phyloP scores from a whole-genome alignment of 2,888 invertebrate species.

The Pollenia angustigena region DNA sequence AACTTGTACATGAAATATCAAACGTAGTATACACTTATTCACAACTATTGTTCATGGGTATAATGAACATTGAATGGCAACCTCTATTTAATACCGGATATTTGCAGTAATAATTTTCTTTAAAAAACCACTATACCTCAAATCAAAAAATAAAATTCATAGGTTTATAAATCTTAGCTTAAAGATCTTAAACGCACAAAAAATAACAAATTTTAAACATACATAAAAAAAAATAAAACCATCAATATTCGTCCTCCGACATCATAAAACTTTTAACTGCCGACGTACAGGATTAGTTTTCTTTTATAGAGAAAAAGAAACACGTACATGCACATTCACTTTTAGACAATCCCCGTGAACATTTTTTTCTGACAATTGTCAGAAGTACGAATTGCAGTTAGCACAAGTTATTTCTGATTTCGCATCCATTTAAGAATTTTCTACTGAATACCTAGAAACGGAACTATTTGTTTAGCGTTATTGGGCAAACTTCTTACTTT shows the following conservation, averaged over 20 bases:
- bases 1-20: too few relatives aligned
- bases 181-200: conserved; percentile 8
- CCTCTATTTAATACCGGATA: conserved; percentile 7
- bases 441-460: too few relatives aligned
- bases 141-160: not conserved
- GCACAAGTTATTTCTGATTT: too few relatives aligned
- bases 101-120: conserved; percentile 36
- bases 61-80: too few relatives aligned
- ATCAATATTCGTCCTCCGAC: conserved; percentile 50
- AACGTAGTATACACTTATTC: too few relatives aligned
- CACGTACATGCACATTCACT: not conserved
- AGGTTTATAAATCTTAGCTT: conserved; percentile 29
- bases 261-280: conserved; percentile 48
- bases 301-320: conserved; percentile 35
- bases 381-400: too few relatives aligned
- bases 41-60: too few relatives aligned
- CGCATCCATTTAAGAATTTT: too few relatives aligned
- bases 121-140: not conserved
- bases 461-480: too few relatives aligned
- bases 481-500: too few relatives aligned
- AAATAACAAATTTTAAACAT: not conserved
- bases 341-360: not conserved
- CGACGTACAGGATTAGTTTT: conserved; percentile 51
- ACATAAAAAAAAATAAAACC: conserved; percentile 46
- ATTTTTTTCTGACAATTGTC: too few relatives aligned